Evolutionary conservation across 2,797 vertebrate genomes (phyloP).

Genomic region (Anguilla megastoma): DNA sequence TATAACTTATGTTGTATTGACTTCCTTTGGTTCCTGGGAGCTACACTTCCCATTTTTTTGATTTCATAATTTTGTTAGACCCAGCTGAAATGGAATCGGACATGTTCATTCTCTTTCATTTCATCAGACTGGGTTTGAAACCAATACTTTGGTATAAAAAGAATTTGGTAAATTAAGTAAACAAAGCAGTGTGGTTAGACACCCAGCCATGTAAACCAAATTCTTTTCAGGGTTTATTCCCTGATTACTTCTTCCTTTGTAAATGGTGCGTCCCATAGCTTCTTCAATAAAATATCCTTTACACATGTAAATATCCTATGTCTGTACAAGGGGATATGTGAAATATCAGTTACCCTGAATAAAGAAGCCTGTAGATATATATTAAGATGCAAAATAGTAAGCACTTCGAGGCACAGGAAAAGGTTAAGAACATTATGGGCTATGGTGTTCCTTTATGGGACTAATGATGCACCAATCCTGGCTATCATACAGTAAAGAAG

Average conservation of each 20-base stretch:
- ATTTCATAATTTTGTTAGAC: slow-evolving; percentile 7
- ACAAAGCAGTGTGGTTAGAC: not conserved
- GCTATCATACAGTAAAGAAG: not conserved
- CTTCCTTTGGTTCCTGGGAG: not conserved
- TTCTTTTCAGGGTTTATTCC: not conserved
- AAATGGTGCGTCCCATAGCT: not conserved
- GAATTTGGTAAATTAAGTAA: not conserved
- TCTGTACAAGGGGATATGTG: not conserved
- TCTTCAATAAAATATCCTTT: not conserved
- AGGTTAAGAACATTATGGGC: not conserved
- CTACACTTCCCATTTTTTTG: not conserved
- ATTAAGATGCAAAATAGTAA: not conserved
- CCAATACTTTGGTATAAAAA: not conserved
- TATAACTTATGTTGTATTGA: not conserved
- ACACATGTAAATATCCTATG: not conserved
- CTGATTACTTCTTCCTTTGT: not conserved
- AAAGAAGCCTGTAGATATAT: not conserved
- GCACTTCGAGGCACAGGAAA: not conserved
- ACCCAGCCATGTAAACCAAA: not conserved
- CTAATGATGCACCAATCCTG: not conserved
- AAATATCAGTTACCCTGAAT: not conserved
- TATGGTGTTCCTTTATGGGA: not conserved
- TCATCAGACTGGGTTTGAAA: not conserved
- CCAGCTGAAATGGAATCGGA: not conserved
- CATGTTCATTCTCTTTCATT: not conserved